Conservation (phyloP, 2,888 invertebrate genomes). For the Acanthopleura granulata region DNA sequence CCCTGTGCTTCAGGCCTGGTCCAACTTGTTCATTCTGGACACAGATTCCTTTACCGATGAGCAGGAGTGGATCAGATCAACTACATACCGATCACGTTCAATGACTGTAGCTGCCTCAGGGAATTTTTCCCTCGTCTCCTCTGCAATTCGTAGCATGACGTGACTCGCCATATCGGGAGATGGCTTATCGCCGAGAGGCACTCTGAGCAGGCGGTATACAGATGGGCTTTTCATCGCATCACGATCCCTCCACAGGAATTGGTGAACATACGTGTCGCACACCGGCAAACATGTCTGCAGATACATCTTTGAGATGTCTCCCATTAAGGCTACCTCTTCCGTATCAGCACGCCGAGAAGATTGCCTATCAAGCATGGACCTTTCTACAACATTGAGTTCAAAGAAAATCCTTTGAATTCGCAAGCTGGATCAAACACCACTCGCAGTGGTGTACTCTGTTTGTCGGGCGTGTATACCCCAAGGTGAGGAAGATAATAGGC, state of each 20-base stretch:
- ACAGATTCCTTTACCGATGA: too few species aligned
- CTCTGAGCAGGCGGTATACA: slow-evolving; percentile 18
- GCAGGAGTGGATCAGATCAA: slow-evolving; percentile 26
- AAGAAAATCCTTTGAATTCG: slow-evolving; percentile 13
- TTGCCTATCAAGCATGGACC: slow-evolving; percentile 20
- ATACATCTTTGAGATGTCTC: slow-evolving; percentile 23
- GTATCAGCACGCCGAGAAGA: slow-evolving; percentile 1
- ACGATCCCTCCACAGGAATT: slow-evolving; percentile 24
- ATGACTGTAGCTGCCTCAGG: slow-evolving; percentile 23
- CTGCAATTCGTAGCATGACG: slow-evolving; percentile 23
- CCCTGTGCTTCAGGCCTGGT: too few species aligned
- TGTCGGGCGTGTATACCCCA: not conserved
- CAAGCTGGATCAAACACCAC: slow-evolving; percentile 20
- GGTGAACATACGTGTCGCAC: slow-evolving; percentile 11
- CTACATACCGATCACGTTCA: slow-evolving; percentile 24
- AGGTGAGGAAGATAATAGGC: not conserved
- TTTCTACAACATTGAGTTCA: slow-evolving; percentile 12
- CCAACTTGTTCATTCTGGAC: too few species aligned
- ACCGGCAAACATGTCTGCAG: slow-evolving; percentile 12
- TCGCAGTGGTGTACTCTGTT: not conserved
- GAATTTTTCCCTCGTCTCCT: slow-evolving; percentile 8
- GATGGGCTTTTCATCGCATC: slow-evolving; percentile 12
- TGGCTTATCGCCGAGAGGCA: slow-evolving; percentile 16
- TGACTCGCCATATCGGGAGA: slow-evolving; percentile 21
- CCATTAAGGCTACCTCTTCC: slow-evolving; percentile 22